phyloP scores from a whole-genome alignment of 2,888 invertebrate genomes.

The Venusia cambrica region DNA sequence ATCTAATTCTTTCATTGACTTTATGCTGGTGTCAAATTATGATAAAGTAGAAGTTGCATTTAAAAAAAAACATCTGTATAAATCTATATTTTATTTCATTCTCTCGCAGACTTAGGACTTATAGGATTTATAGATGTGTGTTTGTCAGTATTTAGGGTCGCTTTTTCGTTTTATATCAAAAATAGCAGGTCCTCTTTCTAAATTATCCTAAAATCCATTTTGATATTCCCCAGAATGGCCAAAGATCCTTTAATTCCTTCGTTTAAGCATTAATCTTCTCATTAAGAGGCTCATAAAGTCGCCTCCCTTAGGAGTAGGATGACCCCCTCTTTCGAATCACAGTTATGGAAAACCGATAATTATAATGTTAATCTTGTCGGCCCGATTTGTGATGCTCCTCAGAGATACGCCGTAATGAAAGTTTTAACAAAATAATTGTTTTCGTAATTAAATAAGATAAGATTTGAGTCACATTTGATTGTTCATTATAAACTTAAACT shows the following conservation, averaged over 20 bases:
- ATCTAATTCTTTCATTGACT: too few relatives aligned
- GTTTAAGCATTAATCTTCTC: slow-evolving; percentile 53
- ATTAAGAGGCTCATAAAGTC: slow-evolving; percentile 46
- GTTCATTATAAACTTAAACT: too few relatives aligned
- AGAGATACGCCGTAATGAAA: slow-evolving; percentile 19
- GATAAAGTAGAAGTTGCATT: too few relatives aligned
- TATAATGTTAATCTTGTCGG: slow-evolving; percentile 41
- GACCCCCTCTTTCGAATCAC: slow-evolving; percentile 38
- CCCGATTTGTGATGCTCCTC: slow-evolving; percentile 36
- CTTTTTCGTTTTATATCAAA: too few relatives aligned
- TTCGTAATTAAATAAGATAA: too few relatives aligned
- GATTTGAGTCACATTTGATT: too few relatives aligned
- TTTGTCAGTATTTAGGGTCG: too few relatives aligned
- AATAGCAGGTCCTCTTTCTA: not conserved
- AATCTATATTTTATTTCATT: too few relatives aligned
- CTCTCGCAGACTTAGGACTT: too few relatives aligned
- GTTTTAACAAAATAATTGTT: slow-evolving; percentile 6
- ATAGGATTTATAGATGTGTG: too few relatives aligned
- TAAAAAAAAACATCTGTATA: too few relatives aligned
- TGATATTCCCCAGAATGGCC: slow-evolving; percentile 25
- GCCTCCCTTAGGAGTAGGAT: slow-evolving; percentile 35
- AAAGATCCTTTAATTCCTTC: slow-evolving; percentile 51
- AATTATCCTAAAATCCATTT: not conserved
- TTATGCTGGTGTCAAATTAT: too few relatives aligned
- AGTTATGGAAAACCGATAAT: slow-evolving; percentile 52